Evolutionary conservation across 2,113 vertebrate species (phyloP).

Genomic region (Brachyhypopomus occidentalis): DNA sequence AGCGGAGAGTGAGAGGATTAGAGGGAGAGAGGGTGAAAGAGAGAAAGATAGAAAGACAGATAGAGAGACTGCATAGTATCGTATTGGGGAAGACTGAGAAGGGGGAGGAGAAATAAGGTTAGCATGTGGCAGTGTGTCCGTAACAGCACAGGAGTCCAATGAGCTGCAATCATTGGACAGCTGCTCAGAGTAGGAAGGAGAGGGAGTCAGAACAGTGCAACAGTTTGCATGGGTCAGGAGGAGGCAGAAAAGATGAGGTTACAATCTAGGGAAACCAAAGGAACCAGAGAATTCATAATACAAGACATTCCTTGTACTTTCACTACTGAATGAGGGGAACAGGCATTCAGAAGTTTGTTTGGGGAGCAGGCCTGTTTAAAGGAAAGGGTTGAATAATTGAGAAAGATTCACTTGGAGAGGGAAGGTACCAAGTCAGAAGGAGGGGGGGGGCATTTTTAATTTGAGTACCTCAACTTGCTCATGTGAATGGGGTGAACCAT

Average conservation of each 20-base stretch:
- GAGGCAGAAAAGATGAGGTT: conserved; percentile 49
- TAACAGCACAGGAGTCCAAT: conserved; percentile 70
- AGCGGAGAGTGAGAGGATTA: too few species aligned
- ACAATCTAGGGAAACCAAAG: conserved; percentile 46
- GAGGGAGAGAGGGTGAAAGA: not conserved
- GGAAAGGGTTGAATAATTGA: conserved; percentile 41
- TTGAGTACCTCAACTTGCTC: conserved; percentile 78
- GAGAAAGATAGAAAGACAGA: conserved; percentile 41
- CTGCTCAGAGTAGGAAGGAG: conserved; percentile 60
- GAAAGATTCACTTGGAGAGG: conserved; percentile 71
- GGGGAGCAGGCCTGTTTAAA: conserved; percentile 30
- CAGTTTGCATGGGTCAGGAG: conserved; percentile 39
- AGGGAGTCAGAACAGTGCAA: conserved; percentile 56
- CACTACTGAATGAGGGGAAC: conserved; percentile 39
- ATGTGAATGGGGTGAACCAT: conserved; percentile 77
- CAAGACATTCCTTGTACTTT: conserved; percentile 51
- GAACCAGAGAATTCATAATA: conserved; percentile 59
- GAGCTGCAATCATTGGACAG: conserved; percentile 70
- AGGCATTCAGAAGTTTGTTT: conserved; percentile 41
- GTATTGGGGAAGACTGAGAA: conserved; percentile 55
- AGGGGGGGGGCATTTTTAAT: conserved; percentile 69
- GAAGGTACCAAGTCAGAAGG: conserved; percentile 72
- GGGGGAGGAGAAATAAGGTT: conserved; percentile 51
- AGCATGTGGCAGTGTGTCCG: conserved; percentile 62
- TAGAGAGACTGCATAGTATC: conserved; percentile 49